Base-by-base conservation (phyloP, 92 coral and sea anemone genomes). In the Paramuricea clavata region DNA sequence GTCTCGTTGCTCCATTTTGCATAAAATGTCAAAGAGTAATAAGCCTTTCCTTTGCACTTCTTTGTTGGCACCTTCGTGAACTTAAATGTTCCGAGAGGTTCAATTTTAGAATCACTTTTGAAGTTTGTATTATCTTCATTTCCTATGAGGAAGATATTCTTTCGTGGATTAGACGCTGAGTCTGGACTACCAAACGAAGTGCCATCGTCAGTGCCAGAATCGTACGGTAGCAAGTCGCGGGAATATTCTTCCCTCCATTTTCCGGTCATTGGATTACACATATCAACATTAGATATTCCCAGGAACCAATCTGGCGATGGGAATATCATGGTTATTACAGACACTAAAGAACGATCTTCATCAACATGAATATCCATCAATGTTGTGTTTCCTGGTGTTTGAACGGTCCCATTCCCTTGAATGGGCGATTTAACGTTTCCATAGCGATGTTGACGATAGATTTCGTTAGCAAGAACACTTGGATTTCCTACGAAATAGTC, bases 41-140 rank as follows among this genome's bases (percentile, higher is more conserved):
- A 83, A 39, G 69, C 82, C 39, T 82, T 74, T 13, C 94, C 94
- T 33, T 69, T 50, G 32, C 94, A 92, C 19, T 34, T 34, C 49
- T 70, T 34, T 16, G 76, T 54, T 19, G 62, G 62, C 23, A 54
- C 27, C 26, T 54, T 54, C 25, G 16, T 54, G 62, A 54, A 54
- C 23, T 28, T 43, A 28, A 50, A 43, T 12, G 0, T 13, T 22
- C 33, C 56, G 54, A 50, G 78, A 34, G 26, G 56, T 19, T 26
- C 54, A 0, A 41, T 72, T 0, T 19, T 19, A 22, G 62, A 54
- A 54, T 54, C 62, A 19, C 62, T 54, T 21, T 54, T 21, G 26
- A 54, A 54, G 62, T 54, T 54, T 5, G 62, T 54, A 6, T 54
- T 8, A 54, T 54, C 62, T 21, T 54, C 62, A 54, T 54, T 54